These are phyloP conservation scores for Phymorhynchus buccinoides DNA, from an alignment of 1,140 invertebrate genomes.

Conservation along the genomic window DNA sequence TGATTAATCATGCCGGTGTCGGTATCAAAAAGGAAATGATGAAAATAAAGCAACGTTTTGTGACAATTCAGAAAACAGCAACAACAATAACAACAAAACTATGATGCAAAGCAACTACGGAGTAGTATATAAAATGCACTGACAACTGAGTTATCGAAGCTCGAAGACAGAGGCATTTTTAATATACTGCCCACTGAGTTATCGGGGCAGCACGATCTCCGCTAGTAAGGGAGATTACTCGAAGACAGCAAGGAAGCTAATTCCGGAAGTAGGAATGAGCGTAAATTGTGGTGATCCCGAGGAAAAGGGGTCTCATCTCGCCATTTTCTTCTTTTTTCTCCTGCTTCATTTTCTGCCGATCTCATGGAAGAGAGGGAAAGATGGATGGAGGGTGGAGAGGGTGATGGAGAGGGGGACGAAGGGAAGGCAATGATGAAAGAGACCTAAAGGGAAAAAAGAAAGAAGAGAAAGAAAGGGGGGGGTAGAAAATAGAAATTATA, in stretches of 20 bases:
- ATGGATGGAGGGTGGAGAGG: not conserved
- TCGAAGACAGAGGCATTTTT: too few species aligned
- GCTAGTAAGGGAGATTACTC: conserved; percentile 30
- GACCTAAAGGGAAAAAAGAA: not conserved
- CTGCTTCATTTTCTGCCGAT: not conserved
- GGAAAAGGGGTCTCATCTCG: conserved; percentile 4
- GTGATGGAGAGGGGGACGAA: not conserved
- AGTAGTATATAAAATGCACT: too few species aligned
- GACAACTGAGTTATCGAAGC: too few species aligned
- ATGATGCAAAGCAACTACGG: too few species aligned
- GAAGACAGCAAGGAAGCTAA: conserved; percentile 34
- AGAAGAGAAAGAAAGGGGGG: conserved; percentile 2
- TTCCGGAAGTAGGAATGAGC: conserved; percentile 33
- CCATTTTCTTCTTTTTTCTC: not conserved
- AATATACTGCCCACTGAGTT: conserved; percentile 31
- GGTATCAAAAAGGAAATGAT: too few species aligned
- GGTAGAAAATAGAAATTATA: too few species aligned
- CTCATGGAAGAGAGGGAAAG: not conserved
- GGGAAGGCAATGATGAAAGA: not conserved
- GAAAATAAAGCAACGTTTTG: too few species aligned
- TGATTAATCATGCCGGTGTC: too few species aligned
- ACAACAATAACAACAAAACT: too few species aligned
- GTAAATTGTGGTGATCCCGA: conserved; percentile 38
- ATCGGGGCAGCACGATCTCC: not conserved
- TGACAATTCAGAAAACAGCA: too few species aligned